phyloP scores from a whole-genome alignment of 2,888 invertebrate species.

The Pyrgus malvae region DNA sequence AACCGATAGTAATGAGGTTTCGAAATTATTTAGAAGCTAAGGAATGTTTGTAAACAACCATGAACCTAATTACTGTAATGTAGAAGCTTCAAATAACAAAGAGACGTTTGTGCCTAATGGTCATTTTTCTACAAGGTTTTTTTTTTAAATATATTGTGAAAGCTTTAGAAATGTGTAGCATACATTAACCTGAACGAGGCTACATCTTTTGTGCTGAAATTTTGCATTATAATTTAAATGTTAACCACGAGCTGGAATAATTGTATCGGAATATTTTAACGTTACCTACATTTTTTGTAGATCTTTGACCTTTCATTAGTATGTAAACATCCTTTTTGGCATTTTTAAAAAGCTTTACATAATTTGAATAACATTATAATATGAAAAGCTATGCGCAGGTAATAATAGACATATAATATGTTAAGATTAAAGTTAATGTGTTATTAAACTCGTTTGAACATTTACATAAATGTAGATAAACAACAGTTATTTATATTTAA shows the following conservation, averaged over 20 bases:
- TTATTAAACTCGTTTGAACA: background rate
- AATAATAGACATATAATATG: too few species aligned
- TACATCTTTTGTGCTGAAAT: background rate
- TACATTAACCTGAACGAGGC: background rate
- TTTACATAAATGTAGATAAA: background rate
- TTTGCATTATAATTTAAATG: background rate
- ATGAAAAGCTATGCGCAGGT: too few species aligned
- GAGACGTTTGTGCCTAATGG: background rate
- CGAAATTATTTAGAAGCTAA: conserved; percentile 39
- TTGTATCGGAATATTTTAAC: too few species aligned
- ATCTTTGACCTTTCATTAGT: conserved; percentile 2
- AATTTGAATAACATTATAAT: background rate
- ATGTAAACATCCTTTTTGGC: background rate
- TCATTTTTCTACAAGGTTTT: conserved; percentile 15
- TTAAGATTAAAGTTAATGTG: background rate
- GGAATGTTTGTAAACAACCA: conserved; percentile 35
- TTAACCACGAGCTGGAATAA: too few species aligned
- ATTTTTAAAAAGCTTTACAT: background rate
- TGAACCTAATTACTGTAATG: conserved; percentile 1
- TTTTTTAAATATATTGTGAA: conserved; percentile 3
- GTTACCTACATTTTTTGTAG: background rate
- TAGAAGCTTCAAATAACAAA: background rate
- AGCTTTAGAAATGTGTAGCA: background rate
- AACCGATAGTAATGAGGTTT: conserved; percentile 26
- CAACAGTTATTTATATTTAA: background rate